phyloP scores from a whole-genome alignment of 2,797 vertebrate species.

The Eurystomus glaucurus region DNA sequence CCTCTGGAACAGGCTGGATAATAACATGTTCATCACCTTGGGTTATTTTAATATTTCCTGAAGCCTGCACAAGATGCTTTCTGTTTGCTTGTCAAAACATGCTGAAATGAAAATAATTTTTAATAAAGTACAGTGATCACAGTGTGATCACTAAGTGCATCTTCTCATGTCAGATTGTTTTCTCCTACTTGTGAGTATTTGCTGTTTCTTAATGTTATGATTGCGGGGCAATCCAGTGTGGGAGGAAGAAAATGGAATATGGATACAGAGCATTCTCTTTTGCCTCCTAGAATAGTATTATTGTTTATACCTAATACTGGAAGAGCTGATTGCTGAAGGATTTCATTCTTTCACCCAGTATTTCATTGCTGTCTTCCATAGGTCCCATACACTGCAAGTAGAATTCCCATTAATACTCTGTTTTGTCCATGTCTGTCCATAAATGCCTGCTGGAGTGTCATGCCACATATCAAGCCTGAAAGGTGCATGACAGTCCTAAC shows the following conservation, averaged over 20 bases:
- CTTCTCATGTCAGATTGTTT: constrained; percentile 49
- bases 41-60: constrained; percentile 70
- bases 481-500: not conserved
- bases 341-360: not conserved
- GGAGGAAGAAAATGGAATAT: constrained; percentile 24
- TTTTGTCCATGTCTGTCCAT: not conserved
- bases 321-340: not conserved
- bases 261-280: not conserved
- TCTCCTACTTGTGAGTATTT: constrained; percentile 15
- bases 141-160: constrained; percentile 45
- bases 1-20: constrained; percentile 59
- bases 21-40: constrained; percentile 63
- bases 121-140: constrained; percentile 68
- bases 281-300: not conserved
- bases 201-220: constrained; percentile 33
- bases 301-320: not conserved
- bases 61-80: constrained; percentile 58
- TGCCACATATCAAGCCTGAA: not conserved
- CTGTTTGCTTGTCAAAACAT: constrained; percentile 76
- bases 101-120: constrained; percentile 75
- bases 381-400: not conserved
- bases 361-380: not conserved
- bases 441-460: not conserved
- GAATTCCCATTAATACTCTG: not conserved
- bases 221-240: not conserved